These are phyloP conservation scores for Micromys minutus DNA, from an alignment of 2,113 vertebrate genomes.

Conservation along the genomic window DNA sequence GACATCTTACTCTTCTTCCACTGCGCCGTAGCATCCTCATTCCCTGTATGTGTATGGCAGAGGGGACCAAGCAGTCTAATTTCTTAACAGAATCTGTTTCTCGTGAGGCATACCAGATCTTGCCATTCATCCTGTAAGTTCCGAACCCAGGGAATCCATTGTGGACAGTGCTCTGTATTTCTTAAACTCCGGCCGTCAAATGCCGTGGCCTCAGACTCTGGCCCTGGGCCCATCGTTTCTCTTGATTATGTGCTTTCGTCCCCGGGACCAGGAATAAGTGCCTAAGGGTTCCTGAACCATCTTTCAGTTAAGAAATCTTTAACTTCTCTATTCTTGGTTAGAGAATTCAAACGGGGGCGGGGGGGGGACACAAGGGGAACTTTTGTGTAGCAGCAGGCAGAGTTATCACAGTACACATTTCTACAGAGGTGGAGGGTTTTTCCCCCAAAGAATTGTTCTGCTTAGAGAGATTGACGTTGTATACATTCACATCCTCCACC, in stretches of 20 bases:
- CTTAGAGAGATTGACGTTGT: no score
- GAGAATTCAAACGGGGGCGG: no score
- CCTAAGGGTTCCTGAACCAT: not conserved
- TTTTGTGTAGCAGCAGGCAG: not conserved
- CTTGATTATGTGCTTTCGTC: not conserved
- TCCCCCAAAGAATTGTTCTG: not conserved
- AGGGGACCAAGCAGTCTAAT: not conserved
- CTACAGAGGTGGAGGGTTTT: not conserved
- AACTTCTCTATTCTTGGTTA: not conserved
- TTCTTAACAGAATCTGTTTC: not conserved
- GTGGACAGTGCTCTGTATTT: rapidly evolving
- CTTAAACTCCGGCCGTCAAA: not conserved
- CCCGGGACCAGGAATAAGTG: not conserved
- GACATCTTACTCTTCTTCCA: not conserved
- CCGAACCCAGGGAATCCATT: not conserved
- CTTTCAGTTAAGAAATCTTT: not conserved
- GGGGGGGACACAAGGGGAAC: not conserved
- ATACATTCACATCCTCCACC: not conserved
- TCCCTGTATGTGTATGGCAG: not conserved
- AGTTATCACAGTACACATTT: not conserved
- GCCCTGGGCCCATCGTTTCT: not conserved
- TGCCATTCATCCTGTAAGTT: not conserved
- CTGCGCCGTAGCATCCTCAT: not conserved
- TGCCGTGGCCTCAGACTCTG: not conserved
- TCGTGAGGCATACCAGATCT: not conserved